Base-by-base conservation (phyloP, 2,888 invertebrate species). In the Plebejus melissa region DNA sequence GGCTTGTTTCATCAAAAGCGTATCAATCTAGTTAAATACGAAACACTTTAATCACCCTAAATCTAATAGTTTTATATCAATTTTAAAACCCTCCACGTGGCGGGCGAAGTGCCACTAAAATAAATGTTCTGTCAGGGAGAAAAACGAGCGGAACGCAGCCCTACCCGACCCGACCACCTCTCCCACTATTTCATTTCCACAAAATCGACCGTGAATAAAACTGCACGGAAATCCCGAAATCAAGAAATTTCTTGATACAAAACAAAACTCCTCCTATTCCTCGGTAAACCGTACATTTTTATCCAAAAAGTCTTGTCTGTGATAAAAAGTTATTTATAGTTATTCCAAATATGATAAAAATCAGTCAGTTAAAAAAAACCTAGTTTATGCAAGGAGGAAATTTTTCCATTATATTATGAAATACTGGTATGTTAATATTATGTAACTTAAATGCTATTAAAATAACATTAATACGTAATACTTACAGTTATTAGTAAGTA, bases 401-500 rank as follows among this genome's bases (percentile, higher is more conserved):
- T 38, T 38, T 38, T 5, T 38, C 38, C 38, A 38, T 6, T 32
- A 32, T 22, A 4, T 4, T 38, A 38, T 38, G 5, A 38, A 38
- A 38, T 38, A 38, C 32, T 38, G 38, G 38, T 38, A 38, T 38
- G 38, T 38, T 0, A 22, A 22, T 22, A 38, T 32, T 32, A 38
- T 38, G 6, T 41, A 41, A 41, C 41, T 54, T 54, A 54, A 16
- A 54, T 16, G 11, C 54, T 16, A 54, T 54, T 16, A 50, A 50
- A 50, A 50, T 50, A 50, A 50, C 11, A 7, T 41, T 1, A 41
- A 1, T 1, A 41, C 7, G 32, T 11, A 65, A 79, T 89, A 94
- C 94, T 94, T 85, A 94, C 94, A 94, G 85, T 94, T 94, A 87
- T 94, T 94, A 83, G 94, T 94, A 84, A 94, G 87, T 86, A 94